Base-by-base conservation (phyloP, 1,140 invertebrate genomes). In the Lucilia sericata region DNA sequence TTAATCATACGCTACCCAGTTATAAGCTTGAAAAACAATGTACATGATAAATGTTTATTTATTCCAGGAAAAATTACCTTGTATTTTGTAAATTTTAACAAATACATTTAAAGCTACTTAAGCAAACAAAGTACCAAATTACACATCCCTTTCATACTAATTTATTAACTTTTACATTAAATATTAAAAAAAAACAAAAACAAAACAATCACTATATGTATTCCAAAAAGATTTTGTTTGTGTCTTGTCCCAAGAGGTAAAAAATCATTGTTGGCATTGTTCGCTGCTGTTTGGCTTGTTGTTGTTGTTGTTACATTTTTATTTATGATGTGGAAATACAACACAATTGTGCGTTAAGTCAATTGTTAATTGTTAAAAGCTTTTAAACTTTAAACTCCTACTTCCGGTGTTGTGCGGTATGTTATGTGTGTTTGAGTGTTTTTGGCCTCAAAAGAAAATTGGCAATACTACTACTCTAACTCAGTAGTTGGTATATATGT, bases 291-390 rank as follows among this genome's bases (percentile, higher is more conserved):
- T 65, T n/a, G 1, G 25, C 55, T 65, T 65, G 14, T 65, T 65
- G 2, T n/a, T 65, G 2, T n/a, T 65, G 21, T 25, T 70, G 65
- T 21, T n/a, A n/a, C 65, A 30, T 8, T 70, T 70, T 70, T 70
- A 70, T 70, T 70, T 70, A 70, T 70, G 21, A 21, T 65, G 60
- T 65, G 60, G 60, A 65, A 65, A 65, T 25, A 25, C 65, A 21
- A 70, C 21, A 70, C 65, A 21, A 70, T 70, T 70, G 65, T 70
- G 65, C 65, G 65, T 70, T 70, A 70, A 70, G 65, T 70, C 65
- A 70, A 70, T 30, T 30, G 65, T 70, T 70, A 70, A 70, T 70
- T 70, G 65, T 70, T 70, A 70, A 70, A 70, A 70, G 65, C 65
- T 70, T 70, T 60, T 70, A 70, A 70, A 70, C 65, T 70, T 70